phyloP scores from a whole-genome alignment of 1,140 invertebrate genomes.

The Monomorium pharaonis region DNA sequence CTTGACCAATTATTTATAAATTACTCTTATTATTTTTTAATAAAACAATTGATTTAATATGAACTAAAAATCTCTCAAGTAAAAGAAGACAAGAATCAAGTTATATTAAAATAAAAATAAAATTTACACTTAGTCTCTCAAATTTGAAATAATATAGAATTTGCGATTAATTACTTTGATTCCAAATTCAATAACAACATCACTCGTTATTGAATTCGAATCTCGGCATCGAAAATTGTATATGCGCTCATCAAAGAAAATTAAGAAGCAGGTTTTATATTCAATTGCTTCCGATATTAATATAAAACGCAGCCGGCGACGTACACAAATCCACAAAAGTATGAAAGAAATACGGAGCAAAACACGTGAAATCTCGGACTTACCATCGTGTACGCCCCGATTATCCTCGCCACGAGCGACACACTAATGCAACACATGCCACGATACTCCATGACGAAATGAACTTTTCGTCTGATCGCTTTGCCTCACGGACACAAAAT shows the following conservation, averaged over 20 bases:
- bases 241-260: neutral
- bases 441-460: constrained; percentile 44
- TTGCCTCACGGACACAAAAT: constrained; percentile 43
- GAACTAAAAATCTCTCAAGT: neutral
- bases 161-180: neutral
- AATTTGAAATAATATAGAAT: neutral
- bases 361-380: constrained; percentile 60
- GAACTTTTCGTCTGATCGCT: constrained; percentile 24
- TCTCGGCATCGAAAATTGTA: neutral
- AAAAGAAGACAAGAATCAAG: neutral
- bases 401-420: constrained; percentile 80
- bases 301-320: neutral
- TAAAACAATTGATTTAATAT: neutral
- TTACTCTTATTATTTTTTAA: neutral
- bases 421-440: constrained; percentile 77
- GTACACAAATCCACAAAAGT: neutral
- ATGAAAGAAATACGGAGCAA: neutral
- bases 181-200: neutral
- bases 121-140: neutral
- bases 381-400: constrained; percentile 82
- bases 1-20: neutral
- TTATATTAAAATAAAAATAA: neutral
- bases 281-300: neutral
- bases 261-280: neutral
- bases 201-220: neutral